Conservation (phyloP, 2,797 vertebrate species). For the Buceros bicornis region DNA sequence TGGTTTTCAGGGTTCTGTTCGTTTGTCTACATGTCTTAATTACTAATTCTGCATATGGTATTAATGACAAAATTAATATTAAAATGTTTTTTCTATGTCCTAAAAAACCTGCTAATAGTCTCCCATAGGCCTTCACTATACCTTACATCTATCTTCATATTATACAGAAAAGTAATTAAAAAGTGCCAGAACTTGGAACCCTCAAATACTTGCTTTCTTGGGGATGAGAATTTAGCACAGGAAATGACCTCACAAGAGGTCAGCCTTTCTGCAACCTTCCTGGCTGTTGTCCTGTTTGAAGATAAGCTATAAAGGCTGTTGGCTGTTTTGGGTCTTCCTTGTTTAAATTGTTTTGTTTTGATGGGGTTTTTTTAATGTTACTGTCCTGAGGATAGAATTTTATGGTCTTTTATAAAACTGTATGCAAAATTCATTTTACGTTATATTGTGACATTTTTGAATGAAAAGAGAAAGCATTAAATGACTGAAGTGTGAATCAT, state of each 20-base stretch:
- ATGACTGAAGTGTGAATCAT: not conserved
- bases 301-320: not conserved
- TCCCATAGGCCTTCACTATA: slow-evolving; percentile 66
- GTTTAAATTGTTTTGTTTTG: not conserved
- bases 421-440: slow-evolving; percentile 38
- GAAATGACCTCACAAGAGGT: not conserved
- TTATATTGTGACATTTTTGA: slow-evolving; percentile 5
- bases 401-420: not conserved
- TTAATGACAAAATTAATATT: slow-evolving; percentile 56
- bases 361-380: not conserved
- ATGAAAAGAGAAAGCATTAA: not conserved
- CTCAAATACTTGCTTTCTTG: not conserved
- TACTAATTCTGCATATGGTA: not conserved
- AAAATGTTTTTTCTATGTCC: not conserved
- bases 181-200: slow-evolving; percentile 7
- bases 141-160: not conserved
- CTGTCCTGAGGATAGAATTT: slow-evolving; percentile 8
- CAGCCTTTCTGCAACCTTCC: not conserved
- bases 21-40: slow-evolving; percentile 4
- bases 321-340: not conserved
- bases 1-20: not conserved
- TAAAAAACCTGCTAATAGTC: slow-evolving; percentile 35
- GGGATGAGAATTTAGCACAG: not conserved
- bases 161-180: slow-evolving; percentile 31
- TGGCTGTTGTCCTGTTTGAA: not conserved